A percentile compares a stretch with the other conserved stretches of the same genome.
These are phyloP conservation scores for Isurus oxyrinchus DNA, from an alignment of 2,113 vertebrate species.

Conservation along the genomic window DNA sequence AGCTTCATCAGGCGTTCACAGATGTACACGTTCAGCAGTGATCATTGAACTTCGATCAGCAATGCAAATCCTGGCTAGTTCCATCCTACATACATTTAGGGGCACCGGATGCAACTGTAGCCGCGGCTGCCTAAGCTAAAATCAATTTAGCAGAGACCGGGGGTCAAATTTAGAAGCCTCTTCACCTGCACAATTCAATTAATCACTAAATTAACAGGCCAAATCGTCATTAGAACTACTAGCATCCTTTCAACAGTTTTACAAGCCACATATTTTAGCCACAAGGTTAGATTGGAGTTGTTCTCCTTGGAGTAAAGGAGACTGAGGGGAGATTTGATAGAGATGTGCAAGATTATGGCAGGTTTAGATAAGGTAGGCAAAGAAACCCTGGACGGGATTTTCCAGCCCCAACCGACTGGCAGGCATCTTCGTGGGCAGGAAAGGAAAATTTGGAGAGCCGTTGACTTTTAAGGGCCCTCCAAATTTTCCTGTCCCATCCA, in stretches of 20 bases:
- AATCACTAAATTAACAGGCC: not conserved
- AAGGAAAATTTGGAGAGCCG: no score
- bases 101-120: not conserved
- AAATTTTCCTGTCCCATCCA: no score
- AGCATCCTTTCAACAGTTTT: not conserved
- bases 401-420: no score
- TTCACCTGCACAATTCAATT: not conserved
- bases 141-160: not conserved
- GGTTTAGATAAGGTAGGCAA: not conserved
- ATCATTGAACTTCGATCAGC: not conserved
- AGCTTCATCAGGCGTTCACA: not conserved
- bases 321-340: not conserved
- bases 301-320: not conserved
- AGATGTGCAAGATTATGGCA: not conserved
- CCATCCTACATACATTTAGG: not conserved
- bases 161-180: not conserved
- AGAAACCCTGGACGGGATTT: not conserved
- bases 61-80: not conserved
- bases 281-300: not conserved
- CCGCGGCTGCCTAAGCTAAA: not conserved
- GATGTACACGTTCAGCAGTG: not conserved
- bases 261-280: not conserved
- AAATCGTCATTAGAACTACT: not conserved
- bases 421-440: no score
- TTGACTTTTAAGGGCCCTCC: no score